These are phyloP conservation scores for Callocephalon fimbriatum DNA, from an alignment of 2,113 vertebrate genomes.

Conservation along the genomic window DNA sequence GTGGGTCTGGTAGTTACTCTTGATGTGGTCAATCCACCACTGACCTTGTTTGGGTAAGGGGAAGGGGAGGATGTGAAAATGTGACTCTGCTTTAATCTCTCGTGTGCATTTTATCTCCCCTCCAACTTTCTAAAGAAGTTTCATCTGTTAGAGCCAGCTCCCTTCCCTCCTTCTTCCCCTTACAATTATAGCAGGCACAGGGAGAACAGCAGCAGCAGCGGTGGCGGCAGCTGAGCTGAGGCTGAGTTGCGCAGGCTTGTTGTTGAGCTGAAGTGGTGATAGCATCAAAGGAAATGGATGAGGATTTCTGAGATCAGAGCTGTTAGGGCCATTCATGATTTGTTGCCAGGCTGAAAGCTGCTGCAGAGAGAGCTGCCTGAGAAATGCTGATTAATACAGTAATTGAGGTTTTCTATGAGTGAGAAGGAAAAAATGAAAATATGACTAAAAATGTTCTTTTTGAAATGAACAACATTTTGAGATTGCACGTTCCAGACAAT, in stretches of 20 bases:
- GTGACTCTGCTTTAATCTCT: constrained; percentile 75
- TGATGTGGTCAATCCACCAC: constrained; percentile 95
- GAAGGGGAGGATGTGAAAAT: constrained; percentile 79
- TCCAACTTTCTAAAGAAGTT: constrained; percentile 67
- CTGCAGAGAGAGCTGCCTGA: constrained; percentile 61
- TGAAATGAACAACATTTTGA: constrained; percentile 73
- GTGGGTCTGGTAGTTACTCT: constrained; percentile 81
- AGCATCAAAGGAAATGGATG: constrained; percentile 73
- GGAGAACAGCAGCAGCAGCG: not conserved
- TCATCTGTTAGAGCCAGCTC: constrained; percentile 35
- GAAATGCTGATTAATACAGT: constrained; percentile 79
- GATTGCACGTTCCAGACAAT: constrained; percentile 61
- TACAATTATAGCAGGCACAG: not conserved
- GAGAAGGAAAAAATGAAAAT: constrained; percentile 66
- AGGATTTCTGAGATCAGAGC: constrained; percentile 74
- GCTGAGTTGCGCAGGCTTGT: constrained; percentile 46
- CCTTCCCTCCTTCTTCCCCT: constrained; percentile 18
- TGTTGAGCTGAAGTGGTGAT: constrained; percentile 61
- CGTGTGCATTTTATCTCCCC: constrained; percentile 70
- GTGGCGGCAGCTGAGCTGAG: constrained; percentile 20
- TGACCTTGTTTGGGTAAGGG: constrained; percentile 79
- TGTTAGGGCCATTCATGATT: constrained; percentile 67
- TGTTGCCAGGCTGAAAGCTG: constrained; percentile 58
- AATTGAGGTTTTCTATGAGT: constrained; percentile 70
- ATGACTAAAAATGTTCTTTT: constrained; percentile 70